Evolutionary conservation across 2,888 invertebrate species (phyloP).

Genomic region (Cheilosia variabilis): DNA sequence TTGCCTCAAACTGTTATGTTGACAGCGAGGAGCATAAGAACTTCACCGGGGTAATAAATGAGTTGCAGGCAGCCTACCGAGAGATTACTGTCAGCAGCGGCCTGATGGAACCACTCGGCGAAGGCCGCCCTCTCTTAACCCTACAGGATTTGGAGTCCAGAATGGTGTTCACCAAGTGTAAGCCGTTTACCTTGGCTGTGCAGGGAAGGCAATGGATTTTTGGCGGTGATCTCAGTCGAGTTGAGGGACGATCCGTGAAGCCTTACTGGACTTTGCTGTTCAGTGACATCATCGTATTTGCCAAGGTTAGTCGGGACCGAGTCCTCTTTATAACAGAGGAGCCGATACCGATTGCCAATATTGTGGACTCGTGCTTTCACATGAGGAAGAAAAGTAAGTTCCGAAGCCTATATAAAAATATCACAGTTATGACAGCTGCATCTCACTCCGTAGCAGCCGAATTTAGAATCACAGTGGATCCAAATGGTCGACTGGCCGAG

Average conservation of each 20-base stretch:
- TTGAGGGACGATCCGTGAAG: slow-evolving; percentile 91
- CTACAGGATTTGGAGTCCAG: slow-evolving; percentile 94
- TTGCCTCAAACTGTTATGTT: slow-evolving; percentile 83
- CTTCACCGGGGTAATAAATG: slow-evolving; percentile 82
- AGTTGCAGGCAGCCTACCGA: slow-evolving; percentile 88
- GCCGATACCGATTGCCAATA: slow-evolving; percentile 90
- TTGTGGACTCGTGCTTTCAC: slow-evolving; percentile 93
- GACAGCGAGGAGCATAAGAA: slow-evolving; percentile 84
- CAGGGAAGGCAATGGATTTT: slow-evolving; percentile 95
- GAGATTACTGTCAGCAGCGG: slow-evolving; percentile 93
- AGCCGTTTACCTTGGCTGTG: slow-evolving; percentile 93
- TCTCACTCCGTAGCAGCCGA: slow-evolving; percentile 88
- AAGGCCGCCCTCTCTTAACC: slow-evolving; percentile 91
- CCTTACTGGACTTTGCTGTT: slow-evolving; percentile 94
- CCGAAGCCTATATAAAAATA: background rate
- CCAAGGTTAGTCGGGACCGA: slow-evolving; percentile 93
- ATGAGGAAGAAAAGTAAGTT: slow-evolving; percentile 91
- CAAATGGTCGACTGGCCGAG: slow-evolving; percentile 86
- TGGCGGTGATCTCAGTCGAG: slow-evolving; percentile 92
- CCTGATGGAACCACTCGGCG: slow-evolving; percentile 93
- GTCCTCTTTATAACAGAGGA: slow-evolving; percentile 95
- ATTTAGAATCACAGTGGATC: slow-evolving; percentile 91
- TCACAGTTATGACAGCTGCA: background rate
- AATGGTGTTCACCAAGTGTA: slow-evolving; percentile 95
- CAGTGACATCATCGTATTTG: slow-evolving; percentile 92